Evolutionary conservation across 2,888 invertebrate species (phyloP), one percentile per base, ranked within the genome.

Genomic region (Holacanthella duospinosa): DNA sequence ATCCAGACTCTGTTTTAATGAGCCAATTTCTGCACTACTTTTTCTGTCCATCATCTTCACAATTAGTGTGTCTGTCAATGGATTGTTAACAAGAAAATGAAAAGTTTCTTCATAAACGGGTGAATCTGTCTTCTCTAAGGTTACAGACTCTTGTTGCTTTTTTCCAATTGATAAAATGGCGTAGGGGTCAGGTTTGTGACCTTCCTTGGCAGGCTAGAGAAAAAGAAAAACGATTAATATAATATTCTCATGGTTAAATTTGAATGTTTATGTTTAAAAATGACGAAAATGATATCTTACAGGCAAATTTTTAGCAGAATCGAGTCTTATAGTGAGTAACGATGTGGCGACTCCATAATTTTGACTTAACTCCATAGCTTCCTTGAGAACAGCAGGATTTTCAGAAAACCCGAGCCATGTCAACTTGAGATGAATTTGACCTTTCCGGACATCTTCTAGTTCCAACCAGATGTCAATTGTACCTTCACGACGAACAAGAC

Each of bases 41-140:
- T 73, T 73, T 26, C 55, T 53, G 48, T 73, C 73, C 65, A 73
- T 70, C 68, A 92, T 88, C 82, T 88, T 89, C 29, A 96, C 79
- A 70, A 89, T 86, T 24, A 97, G 77, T 19, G 86, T 85, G 75
- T 95, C 91, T 29, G 88, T 87, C 76, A 93, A 89, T 0, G 95
- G 94, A 80, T 96, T 92, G 71, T 86, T 84, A 2, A 96, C 88
- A 44, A 96, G 83, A 80, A 95, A 95, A 1, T 91, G 87, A 78
- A 94, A 93, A 6, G 93, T 93, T 77, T 93, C 88, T 78, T 96
- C 95, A 85, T 89, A 97, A 59, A 94, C 88, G 0, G 97, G 97
- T 75, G 90, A 87, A 70, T 87, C 88, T 0, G 73, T 73, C 57
- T 72, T 72, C 56, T 67, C 68, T 36, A 64, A 43, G 1, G 63